phyloP scores from a whole-genome alignment of 1,140 invertebrate genomes.

The Anthonomus grandis region DNA sequence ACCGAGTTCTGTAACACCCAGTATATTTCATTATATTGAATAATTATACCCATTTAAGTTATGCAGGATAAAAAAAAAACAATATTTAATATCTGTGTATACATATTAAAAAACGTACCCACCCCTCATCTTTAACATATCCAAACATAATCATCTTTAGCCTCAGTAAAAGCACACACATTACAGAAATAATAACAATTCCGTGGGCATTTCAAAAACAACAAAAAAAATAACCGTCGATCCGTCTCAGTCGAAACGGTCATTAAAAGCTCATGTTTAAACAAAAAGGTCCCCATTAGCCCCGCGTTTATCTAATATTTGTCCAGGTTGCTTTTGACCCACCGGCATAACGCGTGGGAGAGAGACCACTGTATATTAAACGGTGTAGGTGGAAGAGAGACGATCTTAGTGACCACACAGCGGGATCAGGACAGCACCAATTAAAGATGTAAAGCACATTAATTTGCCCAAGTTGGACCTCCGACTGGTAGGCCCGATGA shows the following conservation, averaged over 20 bases:
- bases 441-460: constrained; percentile 52
- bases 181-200: constrained; percentile 15
- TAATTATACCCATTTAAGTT: too few species aligned
- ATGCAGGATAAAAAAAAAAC: too few species aligned
- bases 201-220: constrained; percentile 10
- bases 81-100: too few species aligned
- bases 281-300: constrained; percentile 49
- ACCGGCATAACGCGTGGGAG: constrained; percentile 18
- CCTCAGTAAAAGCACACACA: constrained; percentile 4
- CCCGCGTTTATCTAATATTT: constrained; percentile 49
- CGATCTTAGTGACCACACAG: constrained; percentile 43
- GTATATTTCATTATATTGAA: too few species aligned
- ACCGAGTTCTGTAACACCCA: too few species aligned
- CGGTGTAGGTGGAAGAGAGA: constrained; percentile 30
- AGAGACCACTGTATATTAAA: constrained; percentile 30
- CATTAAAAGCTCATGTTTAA: constrained; percentile 48
- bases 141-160: too few species aligned
- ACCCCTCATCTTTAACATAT: too few species aligned
- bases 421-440: constrained; percentile 48
- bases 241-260: constrained; percentile 33
- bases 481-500: constrained; percentile 40
- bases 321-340: constrained; percentile 42
- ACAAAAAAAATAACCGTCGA: constrained; percentile 14
- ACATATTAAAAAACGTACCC: too few species aligned
- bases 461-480: constrained; percentile 47